Evolutionary conservation across 2,888 invertebrate species (phyloP), one percentile per base, ranked within the genome.

Genomic region (Nemotelus nigrinus): DNA sequence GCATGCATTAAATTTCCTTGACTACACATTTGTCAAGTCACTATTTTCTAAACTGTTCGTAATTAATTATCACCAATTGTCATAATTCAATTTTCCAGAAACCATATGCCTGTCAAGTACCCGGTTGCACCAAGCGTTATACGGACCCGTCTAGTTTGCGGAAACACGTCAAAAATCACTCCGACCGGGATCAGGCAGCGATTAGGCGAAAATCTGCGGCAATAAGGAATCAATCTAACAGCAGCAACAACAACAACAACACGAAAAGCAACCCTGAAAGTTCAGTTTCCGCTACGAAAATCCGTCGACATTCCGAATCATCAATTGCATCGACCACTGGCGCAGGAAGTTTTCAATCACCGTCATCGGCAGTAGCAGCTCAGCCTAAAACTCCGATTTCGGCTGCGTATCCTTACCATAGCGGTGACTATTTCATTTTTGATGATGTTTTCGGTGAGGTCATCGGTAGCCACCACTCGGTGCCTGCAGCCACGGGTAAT

Each of bases 121-220:
- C 89, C 0, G 96, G 96, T 1, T 97, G 97, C 84, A 92, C 91
- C 4, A 97, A 97, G 86, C 92, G 96, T 55, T 97, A 97, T 88
- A 97, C 97, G 0, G 97, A 97, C 85, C 97, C 97, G 0, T 96
- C 96, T 75, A 96, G 96, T 71, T 89, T 97, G 0, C 90, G 97
- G 53, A 97, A 97, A 84, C 97, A 97, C 87, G 95, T 96, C 43
- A 96, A 97, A 85, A 96, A 94, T 81, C 95, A 96, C 83, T 85
- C 88, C 43, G 80, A 84, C 72, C 84, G 85, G 78, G 81, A 79
- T 77, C 80, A 82, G 77, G 65, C 78, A 80, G 81, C 78, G 82
- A 81, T 81, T 55, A 72, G 80, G 47, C 64, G 80, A 70, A 80
- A 80, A 80, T 81, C 81, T n/a, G 76, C 77, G 79, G 77, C 41